Evolutionary conservation across 2,888 invertebrate species (phyloP).

Genomic region (Lingula anatina): DNA sequence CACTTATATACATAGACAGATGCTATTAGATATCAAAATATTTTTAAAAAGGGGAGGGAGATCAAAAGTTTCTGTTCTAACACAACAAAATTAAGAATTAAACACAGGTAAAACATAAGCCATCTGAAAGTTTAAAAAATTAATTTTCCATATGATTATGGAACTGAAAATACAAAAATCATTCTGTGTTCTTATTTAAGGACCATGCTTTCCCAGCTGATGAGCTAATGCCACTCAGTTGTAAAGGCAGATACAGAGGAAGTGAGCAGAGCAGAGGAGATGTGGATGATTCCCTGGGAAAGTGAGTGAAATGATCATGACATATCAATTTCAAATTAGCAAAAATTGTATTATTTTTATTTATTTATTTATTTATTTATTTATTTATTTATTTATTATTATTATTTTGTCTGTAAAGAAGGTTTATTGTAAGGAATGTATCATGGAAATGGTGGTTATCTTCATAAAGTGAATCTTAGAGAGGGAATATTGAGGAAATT

Average conservation of each 20-base stretch:
- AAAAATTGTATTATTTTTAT: too few species aligned
- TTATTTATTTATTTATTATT: not conserved
- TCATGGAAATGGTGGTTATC: too few species aligned
- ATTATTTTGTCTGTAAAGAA: too few species aligned
- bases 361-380: not conserved
- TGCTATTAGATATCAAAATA: not conserved
- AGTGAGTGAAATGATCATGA: slow-evolving; percentile 68
- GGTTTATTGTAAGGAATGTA: too few species aligned
- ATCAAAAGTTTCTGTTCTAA: not conserved
- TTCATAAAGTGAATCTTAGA: too few species aligned
- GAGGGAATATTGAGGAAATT: too few species aligned
- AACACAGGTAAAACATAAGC: too few species aligned
- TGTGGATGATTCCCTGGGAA: slow-evolving; percentile 93
- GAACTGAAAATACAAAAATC: too few species aligned
- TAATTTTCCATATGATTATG: too few species aligned
- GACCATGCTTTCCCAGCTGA: slow-evolving; percentile 96
- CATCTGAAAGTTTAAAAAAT: too few species aligned
- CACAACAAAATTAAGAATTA: not conserved
- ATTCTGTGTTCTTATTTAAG: slow-evolving; percentile 42
- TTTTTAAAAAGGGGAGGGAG: not conserved
- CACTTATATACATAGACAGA: not conserved
- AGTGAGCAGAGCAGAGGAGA: slow-evolving; percentile 88
- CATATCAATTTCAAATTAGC: too few species aligned
- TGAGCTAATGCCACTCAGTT: slow-evolving; percentile 95
- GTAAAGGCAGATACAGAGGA: slow-evolving; percentile 85